phyloP scores from a whole-genome alignment of 2,113 vertebrate genomes.

The Dipodomys stephensi region DNA sequence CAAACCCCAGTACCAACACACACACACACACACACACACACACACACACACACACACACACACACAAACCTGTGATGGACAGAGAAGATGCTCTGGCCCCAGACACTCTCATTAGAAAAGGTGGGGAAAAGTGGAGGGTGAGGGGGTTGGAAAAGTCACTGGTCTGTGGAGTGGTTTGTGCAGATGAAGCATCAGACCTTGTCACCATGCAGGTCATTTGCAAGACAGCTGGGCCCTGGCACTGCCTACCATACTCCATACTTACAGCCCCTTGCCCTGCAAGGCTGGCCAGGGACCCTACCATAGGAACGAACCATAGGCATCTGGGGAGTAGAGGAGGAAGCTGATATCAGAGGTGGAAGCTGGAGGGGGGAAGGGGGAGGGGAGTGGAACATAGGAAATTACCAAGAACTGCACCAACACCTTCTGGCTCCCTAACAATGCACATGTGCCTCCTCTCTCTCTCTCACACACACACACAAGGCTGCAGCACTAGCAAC shows the following conservation, averaged over 20 bases:
- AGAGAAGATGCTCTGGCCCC: no score
- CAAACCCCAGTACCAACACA: no score
- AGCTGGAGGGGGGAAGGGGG: not conserved
- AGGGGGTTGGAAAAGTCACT: not conserved
- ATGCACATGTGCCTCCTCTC: no score
- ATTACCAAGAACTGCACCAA: not conserved
- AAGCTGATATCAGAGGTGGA: not conserved
- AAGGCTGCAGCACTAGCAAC: constrained; percentile 17
- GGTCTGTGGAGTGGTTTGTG: not conserved
- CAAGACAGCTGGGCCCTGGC: not conserved
- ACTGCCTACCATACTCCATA: not conserved
- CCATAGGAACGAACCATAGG: not conserved
- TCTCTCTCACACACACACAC: not conserved
- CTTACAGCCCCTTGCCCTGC: not conserved
- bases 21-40: no score
- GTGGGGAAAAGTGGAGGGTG: no score
- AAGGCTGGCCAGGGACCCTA: not conserved
- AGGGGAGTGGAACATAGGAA: constrained; percentile 16
- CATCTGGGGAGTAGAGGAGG: not conserved
- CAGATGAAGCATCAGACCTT: not conserved
- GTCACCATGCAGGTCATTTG: not conserved
- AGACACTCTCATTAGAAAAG: no score
- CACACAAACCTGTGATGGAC: no score
- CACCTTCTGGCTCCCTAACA: not conserved
- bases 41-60: no score